Evolutionary conservation across 2,113 vertebrate species (phyloP).

Genomic region (Nansenia antarctica): DNA sequence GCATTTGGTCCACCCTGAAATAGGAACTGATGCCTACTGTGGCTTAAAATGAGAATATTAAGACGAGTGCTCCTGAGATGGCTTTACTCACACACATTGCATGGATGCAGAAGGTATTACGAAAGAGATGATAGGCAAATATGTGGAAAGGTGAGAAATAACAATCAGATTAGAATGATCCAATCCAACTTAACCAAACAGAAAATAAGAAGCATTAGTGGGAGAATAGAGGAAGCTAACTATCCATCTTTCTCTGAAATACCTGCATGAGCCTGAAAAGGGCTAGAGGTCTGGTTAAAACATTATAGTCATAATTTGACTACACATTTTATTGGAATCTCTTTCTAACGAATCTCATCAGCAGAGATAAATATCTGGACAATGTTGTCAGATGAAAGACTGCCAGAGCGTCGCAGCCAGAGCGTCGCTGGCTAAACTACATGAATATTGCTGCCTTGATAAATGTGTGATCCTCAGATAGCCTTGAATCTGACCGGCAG

Average conservation of each 20-base stretch:
- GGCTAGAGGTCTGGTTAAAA: not conserved
- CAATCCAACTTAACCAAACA: not conserved
- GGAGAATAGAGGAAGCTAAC: not conserved
- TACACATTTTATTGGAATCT: not conserved
- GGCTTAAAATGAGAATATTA: not conserved
- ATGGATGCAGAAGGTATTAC: not conserved
- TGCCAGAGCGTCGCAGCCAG: not conserved
- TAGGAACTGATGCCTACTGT: not conserved
- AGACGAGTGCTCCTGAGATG: not conserved
- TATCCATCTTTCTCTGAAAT: not conserved
- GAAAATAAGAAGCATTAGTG: not conserved
- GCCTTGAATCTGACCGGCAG: not conserved
- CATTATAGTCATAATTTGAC: not conserved
- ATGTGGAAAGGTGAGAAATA: not conserved
- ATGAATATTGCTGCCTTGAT: not conserved
- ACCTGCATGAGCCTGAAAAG: too few species aligned
- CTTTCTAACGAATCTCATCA: not conserved
- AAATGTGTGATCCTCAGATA: conserved; percentile 4
- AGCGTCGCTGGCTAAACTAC: not conserved
- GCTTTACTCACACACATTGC: not conserved
- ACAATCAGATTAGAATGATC: not conserved
- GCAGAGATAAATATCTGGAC: not conserved
- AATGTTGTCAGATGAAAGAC: not conserved
- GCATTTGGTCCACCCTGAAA: not conserved
- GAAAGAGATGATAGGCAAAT: not conserved